Evolutionary conservation across 1,140 invertebrate species (phyloP).

Genomic region (Trinorchestia longiramus): DNA sequence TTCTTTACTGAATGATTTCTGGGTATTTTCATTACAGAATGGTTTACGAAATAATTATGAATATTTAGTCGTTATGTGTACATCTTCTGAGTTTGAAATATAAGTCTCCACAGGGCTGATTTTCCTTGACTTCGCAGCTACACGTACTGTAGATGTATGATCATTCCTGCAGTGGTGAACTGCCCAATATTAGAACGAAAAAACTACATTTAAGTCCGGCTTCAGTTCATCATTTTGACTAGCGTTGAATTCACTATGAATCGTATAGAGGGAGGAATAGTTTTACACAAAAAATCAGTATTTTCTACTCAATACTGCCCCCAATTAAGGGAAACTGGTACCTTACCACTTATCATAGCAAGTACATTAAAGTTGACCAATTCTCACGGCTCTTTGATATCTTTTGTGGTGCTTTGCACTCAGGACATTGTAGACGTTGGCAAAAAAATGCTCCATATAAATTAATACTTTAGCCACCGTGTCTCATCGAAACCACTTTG

Average conservation of each 20-base stretch:
- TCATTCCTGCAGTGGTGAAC: too few relatives aligned
- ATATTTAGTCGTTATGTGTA: too few relatives aligned
- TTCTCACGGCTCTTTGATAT: not conserved
- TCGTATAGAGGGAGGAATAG: not conserved
- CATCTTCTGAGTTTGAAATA: too few relatives aligned
- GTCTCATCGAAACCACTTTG: not conserved
- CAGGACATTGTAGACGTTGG: not conserved
- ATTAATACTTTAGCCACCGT: not conserved
- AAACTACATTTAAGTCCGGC: too few relatives aligned
- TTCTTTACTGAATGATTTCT: too few relatives aligned
- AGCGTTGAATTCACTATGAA: not conserved
- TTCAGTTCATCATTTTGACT: too few relatives aligned
- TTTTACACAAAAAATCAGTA: not conserved
- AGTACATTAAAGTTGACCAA: not conserved
- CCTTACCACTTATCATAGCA: not conserved
- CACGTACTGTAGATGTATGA: too few relatives aligned
- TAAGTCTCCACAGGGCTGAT: too few relatives aligned
- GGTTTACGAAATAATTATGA: too few relatives aligned
- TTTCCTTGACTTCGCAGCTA: too few relatives aligned
- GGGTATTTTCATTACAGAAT: too few relatives aligned
- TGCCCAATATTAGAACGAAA: too few relatives aligned
- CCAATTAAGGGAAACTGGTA: not conserved
- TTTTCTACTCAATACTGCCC: not conserved
- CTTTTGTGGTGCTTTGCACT: not conserved
- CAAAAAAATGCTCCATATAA: slow-evolving; percentile 42